Base-by-base conservation (phyloP, 2,113 vertebrate species). In the Haemorhous mexicanus region DNA sequence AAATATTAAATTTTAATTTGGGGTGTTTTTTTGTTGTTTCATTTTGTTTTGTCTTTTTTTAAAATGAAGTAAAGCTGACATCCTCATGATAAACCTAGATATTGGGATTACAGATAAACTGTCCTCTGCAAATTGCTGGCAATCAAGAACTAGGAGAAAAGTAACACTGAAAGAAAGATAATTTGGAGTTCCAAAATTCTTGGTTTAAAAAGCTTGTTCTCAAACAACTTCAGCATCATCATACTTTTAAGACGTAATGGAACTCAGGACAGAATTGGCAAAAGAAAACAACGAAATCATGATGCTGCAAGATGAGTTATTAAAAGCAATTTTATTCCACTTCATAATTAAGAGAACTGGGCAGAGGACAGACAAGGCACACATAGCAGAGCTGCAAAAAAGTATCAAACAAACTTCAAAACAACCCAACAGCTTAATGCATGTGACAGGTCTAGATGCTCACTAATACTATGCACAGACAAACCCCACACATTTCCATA, bases 11-110 rank as follows among this genome's bases (percentile, higher is more conserved):
- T 41, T 55, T n/a, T 46, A 58, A 72, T 26, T 58, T 8, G 0
- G 1, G 16, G 9, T 3, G 1, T 4, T 0, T 4, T 35, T 23
- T 58, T 23, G 10, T 11, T 19, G 6, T 19, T 18, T 33, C 8
- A 35, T n/a, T 35, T 72, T 41, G 3, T 12, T 56, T 64, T 28
- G 6, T 4, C 6, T 21, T 64, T 47, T 56, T 59, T 39, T 14
- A 1, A 7, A 74, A 41, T 50, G 5, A 90, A 21, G 20, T 41
- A 87, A 67, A 43, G 23, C 14, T 82, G 50, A 87, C 23, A 50
- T 23, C 46, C 17, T 84, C 27, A 30, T 5, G 8, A 39, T 50
- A 85, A 80, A 12, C 41, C 56, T 50, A 32, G 16, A 70, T 10
- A 0, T 15, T 63, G 32, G 15, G 15, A 80, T 68, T 73, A 47